Conservation (phyloP, 1,140 invertebrate species). For the Myzus persicae region DNA sequence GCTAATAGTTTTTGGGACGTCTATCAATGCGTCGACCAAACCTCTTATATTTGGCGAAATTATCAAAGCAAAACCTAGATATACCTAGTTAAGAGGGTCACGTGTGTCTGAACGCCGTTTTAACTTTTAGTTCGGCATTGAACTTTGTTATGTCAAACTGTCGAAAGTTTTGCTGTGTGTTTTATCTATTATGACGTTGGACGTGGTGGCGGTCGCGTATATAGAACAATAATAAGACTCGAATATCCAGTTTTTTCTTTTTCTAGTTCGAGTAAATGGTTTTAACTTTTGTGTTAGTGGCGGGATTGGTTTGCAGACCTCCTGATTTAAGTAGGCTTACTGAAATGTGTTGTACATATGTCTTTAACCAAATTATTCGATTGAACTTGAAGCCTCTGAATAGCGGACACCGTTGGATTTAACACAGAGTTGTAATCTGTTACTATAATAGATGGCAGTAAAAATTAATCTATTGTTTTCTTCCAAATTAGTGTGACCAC, state of each 20-base stretch:
- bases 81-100: not conserved
- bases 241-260: not conserved
- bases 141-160: conserved; percentile 29
- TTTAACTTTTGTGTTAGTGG: not conserved
- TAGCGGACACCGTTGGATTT: not conserved
- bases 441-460: no score
- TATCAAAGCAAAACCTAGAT: not conserved
- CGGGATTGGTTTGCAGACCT: not conserved
- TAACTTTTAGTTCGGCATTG: not conserved
- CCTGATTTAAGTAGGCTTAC: not conserved
- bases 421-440: no score
- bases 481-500: no score
- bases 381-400: not conserved
- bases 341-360: not conserved
- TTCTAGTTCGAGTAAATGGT: not conserved
- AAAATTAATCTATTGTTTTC: no score
- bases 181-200: not conserved
- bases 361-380: not conserved
- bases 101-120: not conserved
- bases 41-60: not conserved
- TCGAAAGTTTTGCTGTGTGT: conserved; percentile 32
- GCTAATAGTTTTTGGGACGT: conserved; percentile 14
- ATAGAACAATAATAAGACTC: not conserved
- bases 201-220: not conserved
- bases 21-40: not conserved